phyloP scores from a whole-genome alignment of 1,140 invertebrate species.

The Euborellia annulipes region DNA sequence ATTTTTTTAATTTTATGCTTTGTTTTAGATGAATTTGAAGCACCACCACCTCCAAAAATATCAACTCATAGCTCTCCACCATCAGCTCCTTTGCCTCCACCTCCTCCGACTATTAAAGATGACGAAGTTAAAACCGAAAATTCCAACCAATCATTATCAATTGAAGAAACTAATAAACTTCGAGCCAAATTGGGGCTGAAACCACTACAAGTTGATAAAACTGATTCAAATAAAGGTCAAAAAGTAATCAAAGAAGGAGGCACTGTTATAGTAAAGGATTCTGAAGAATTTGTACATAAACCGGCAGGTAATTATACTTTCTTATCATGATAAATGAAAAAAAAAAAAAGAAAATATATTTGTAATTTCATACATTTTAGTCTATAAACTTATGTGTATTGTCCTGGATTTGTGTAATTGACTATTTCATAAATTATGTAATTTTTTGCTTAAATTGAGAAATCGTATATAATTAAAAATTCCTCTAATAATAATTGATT shows the following conservation, averaged over 20 bases:
- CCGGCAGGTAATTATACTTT: conserved; percentile 66
- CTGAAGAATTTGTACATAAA: conserved; percentile 85
- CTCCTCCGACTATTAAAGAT: conserved; percentile 25
- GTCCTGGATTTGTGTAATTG: too few relatives aligned
- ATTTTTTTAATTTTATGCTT: background rate
- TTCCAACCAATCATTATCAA: conserved; percentile 42
- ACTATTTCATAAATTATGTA: too few relatives aligned
- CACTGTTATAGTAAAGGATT: conserved; percentile 36
- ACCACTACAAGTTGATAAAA: conserved; percentile 57
- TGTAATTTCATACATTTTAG: too few relatives aligned
- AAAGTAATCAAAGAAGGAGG: too few relatives aligned
- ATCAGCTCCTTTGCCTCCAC: conserved; percentile 14
- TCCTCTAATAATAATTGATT: too few relatives aligned
- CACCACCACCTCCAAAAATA: conserved; percentile 26
- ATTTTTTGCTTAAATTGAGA: too few relatives aligned
- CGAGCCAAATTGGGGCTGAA: conserved; percentile 86
- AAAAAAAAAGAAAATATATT: too few relatives aligned
- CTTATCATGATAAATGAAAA: too few relatives aligned
- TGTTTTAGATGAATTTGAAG: conserved; percentile 10
- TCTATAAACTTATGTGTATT: too few relatives aligned
- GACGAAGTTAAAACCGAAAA: conserved; percentile 25
- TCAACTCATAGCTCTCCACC: background rate
- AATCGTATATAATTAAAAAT: too few relatives aligned
- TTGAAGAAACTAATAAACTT: conserved; percentile 83
- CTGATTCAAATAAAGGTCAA: too few relatives aligned